A percentile compares a stretch with the other conserved stretches of the same genome.
Evolutionary conservation across 2,113 vertebrate species (phyloP).

Genomic region (Shinisaurus crocodilurus): DNA sequence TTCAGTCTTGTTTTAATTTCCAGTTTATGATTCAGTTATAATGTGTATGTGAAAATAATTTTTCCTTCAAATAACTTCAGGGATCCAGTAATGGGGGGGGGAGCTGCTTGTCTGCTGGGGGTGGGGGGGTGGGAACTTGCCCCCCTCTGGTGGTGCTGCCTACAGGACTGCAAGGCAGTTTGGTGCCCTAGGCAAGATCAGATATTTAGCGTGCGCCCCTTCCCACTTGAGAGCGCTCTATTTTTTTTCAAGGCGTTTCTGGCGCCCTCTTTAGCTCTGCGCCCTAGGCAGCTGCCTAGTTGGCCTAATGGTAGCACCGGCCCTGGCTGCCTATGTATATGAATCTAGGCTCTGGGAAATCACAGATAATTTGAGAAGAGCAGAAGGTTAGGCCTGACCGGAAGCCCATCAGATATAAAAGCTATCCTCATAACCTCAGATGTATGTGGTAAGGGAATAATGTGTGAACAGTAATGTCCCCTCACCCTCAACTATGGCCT

Average conservation of each 20-base stretch:
- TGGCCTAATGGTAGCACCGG: too few relatives aligned
- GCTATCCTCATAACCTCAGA: neutral
- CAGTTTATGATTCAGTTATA: neutral
- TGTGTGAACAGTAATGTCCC: neutral
- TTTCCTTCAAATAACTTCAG: neutral
- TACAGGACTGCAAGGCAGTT: too few relatives aligned
- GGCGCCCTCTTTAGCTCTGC: too few relatives aligned
- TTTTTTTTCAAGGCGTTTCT: too few relatives aligned
- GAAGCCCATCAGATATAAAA: neutral
- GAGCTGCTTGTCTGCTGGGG: neutral
- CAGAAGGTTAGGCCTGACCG: neutral
- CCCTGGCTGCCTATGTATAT: neutral
- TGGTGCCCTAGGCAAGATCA: too few relatives aligned
- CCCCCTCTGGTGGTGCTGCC: neutral
- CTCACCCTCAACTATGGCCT: neutral
- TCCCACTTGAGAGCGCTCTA: too few relatives aligned
- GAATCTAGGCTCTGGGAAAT: neutral
- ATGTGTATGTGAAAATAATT: neutral
- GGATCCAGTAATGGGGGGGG: neutral
- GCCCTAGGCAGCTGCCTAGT: too few relatives aligned
- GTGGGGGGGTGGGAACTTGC: too few relatives aligned
- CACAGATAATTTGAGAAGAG: neutral
- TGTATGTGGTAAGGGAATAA: neutral
- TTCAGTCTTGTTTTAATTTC: neutral
- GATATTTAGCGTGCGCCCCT: too few relatives aligned